A percentile compares a stretch with the other conserved stretches of the same genome.
These are phyloP conservation scores for Protaetia brevitarsis DNA, from an alignment of 1,140 invertebrate genomes.

Conservation along the genomic window DNA sequence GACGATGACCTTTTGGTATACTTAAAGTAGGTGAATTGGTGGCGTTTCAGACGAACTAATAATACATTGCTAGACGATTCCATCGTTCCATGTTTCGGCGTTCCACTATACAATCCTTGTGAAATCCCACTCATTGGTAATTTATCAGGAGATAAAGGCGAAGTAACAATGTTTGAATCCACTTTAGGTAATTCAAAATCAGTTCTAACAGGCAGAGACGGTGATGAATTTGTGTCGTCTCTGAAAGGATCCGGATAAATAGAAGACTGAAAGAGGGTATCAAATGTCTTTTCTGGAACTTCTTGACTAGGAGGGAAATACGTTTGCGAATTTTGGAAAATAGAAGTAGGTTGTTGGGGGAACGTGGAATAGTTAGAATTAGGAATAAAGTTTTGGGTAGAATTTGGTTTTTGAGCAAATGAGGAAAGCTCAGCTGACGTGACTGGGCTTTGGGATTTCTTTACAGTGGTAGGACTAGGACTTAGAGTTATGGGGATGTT, in stretches of 20 bases:
- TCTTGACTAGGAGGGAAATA: slow-evolving; percentile 25
- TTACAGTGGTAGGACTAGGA: slow-evolving; percentile 50
- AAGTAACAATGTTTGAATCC: slow-evolving; percentile 25
- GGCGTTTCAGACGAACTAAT: slow-evolving; percentile 50
- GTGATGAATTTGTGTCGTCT: slow-evolving; percentile 45
- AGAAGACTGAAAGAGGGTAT: slow-evolving; percentile 51
- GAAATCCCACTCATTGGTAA: slow-evolving; percentile 27
- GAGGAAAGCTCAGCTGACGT: slow-evolving; percentile 29
- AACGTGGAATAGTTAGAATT: slow-evolving; percentile 20
- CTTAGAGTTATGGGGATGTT: slow-evolving; percentile 51
- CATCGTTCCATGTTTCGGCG: slow-evolving; percentile 33
- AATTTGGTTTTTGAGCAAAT: slow-evolving; percentile 9
- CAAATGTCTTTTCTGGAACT: slow-evolving; percentile 34
- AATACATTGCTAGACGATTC: slow-evolving; percentile 47
- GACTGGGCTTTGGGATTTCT: slow-evolving; percentile 46
- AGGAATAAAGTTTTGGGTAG: slow-evolving; percentile 31
- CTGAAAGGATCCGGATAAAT: slow-evolving; percentile 62
- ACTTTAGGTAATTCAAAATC: slow-evolving; percentile 1
- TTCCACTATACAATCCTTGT: background rate
- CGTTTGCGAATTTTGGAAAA: slow-evolving; percentile 16
- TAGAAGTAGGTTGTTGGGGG: background rate
- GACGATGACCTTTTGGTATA: slow-evolving; percentile 60
- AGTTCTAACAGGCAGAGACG: background rate
- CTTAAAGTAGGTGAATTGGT: slow-evolving; percentile 54
- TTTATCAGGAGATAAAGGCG: slow-evolving; percentile 36